Evolutionary conservation across 2,888 invertebrate genomes (phyloP).

Genomic region (Agrotis ipsilon): DNA sequence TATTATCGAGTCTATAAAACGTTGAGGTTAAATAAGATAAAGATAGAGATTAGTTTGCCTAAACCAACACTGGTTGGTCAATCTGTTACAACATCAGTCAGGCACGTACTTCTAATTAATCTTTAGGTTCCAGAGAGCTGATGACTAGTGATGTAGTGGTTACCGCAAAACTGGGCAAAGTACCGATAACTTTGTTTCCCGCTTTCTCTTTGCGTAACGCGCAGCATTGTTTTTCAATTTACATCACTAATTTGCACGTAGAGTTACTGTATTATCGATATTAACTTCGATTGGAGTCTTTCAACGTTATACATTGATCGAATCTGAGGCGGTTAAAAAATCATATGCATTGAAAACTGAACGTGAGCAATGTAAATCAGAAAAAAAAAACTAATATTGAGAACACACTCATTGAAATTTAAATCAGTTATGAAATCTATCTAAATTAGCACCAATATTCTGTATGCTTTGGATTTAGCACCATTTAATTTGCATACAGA

Average conservation of each 20-base stretch:
- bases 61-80: conserved; percentile 17
- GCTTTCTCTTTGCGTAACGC: conserved; percentile 84
- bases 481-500: conserved; percentile 45
- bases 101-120: conserved; percentile 27
- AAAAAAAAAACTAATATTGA: conserved; percentile 16
- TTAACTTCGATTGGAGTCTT: conserved; percentile 28
- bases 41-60: conserved; percentile 20
- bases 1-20: conserved; percentile 19
- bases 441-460: conserved; percentile 13
- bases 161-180: conserved; percentile 73
- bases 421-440: conserved; percentile 42
- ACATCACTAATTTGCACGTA: conserved; percentile 74
- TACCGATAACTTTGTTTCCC: conserved; percentile 80
- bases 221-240: conserved; percentile 81
- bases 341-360: not conserved
- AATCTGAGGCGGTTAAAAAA: not conserved
- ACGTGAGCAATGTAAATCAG: conserved; percentile 1
- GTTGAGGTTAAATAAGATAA: conserved; percentile 26
- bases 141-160: conserved; percentile 46
- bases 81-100: conserved; percentile 17
- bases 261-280: conserved; percentile 39
- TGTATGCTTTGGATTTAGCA: conserved; percentile 41
- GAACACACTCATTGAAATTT: conserved; percentile 26
- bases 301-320: conserved; percentile 6
- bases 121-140: conserved; percentile 26